These are phyloP conservation scores for Thamnophis elegans DNA, from an alignment of 2,797 vertebrate genomes.

Conservation along the genomic window DNA sequence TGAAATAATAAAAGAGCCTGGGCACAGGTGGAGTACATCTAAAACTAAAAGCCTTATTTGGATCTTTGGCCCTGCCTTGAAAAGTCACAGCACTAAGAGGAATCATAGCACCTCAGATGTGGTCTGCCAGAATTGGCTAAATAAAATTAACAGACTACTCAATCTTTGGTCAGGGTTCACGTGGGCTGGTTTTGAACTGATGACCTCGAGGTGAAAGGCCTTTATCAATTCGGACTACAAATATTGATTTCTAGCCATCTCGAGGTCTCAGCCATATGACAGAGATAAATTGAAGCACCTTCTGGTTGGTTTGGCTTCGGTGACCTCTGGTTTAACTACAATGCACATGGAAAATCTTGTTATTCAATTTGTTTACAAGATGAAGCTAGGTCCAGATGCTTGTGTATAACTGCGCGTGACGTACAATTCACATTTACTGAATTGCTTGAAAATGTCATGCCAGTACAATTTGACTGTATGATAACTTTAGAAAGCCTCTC, in stretches of 20 bases:
- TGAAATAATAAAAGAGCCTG: constrained; percentile 8
- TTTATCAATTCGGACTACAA: constrained; percentile 56
- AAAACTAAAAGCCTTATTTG: constrained; percentile 22
- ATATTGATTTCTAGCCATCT: constrained; percentile 66
- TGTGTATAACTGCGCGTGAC: not conserved
- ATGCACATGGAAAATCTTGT: constrained; percentile 60
- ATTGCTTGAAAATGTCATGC: not conserved
- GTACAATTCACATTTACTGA: constrained; percentile 21
- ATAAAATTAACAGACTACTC: constrained; percentile 45
- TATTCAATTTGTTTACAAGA: constrained; percentile 58
- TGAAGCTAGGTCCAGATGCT: constrained; percentile 6
- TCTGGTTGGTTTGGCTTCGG: constrained; percentile 45
- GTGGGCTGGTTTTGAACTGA: constrained; percentile 41
- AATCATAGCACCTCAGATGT: constrained; percentile 24
- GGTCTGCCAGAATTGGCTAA: constrained; percentile 50
- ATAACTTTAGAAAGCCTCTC: not conserved
- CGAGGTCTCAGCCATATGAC: constrained; percentile 61
- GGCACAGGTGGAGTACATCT: constrained; percentile 19
- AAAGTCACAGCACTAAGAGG: constrained; percentile 30
- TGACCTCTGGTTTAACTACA: constrained; percentile 64
- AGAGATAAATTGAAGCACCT: constrained; percentile 66
- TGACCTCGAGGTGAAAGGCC: constrained; percentile 67
- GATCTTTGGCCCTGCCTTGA: constrained; percentile 23
- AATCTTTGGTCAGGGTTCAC: constrained; percentile 41
- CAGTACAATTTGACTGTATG: not conserved